These are phyloP conservation scores for Greenwoodochromis staneri DNA, from an alignment of 2,113 vertebrate species.

Conservation along the genomic window DNA sequence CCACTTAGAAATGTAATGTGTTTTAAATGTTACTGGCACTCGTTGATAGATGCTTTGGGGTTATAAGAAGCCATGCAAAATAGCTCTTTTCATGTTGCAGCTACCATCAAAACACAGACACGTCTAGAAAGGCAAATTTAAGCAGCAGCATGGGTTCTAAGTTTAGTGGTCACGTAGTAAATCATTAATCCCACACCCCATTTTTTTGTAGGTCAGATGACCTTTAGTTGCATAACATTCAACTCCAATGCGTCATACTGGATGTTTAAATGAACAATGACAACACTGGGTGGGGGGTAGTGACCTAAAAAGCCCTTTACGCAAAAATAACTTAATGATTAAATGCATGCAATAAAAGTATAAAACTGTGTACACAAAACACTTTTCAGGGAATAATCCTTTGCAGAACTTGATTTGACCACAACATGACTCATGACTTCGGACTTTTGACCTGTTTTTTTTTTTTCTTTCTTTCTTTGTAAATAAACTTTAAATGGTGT, in stretches of 20 bases:
- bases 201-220: neutral
- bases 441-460: neutral
- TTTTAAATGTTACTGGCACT: neutral
- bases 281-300: neutral
- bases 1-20: neutral
- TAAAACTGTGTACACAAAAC: neutral
- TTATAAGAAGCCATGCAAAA: neutral
- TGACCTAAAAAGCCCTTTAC: neutral
- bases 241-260: neutral
- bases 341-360: neutral
- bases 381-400: conserved; percentile 23
- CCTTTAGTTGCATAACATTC: neutral
- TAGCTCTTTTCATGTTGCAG: neutral
- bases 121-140: neutral
- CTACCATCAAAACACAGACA: neutral
- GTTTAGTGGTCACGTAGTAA: neutral
- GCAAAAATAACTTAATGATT: neutral
- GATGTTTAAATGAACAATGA: neutral
- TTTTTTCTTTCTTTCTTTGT: neutral
- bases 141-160: neutral
- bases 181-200: neutral
- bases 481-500: neutral
- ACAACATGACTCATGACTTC: neutral
- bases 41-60: neutral
- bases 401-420: neutral